Evolutionary conservation across 1,140 invertebrate species (phyloP), one percentile per base, ranked within the genome.

Genomic region (Drusus annulatus): DNA sequence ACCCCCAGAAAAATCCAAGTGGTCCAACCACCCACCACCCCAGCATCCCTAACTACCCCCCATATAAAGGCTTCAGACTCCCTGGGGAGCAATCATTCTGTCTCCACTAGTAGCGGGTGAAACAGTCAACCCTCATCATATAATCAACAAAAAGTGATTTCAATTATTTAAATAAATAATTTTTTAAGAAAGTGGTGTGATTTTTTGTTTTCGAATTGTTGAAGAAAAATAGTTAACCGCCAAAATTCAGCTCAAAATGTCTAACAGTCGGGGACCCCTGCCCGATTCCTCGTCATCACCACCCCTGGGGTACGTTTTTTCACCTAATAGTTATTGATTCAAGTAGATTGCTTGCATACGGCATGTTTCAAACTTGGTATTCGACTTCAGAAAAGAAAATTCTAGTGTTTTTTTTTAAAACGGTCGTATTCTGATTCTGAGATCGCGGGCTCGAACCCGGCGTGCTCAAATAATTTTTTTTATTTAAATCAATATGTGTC

Each of bases 201-300:
- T n/a, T n/a, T n/a, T n/a, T n/a, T n/a, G n/a, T n/a, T n/a, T n/a
- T n/a, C n/a, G n/a, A n/a, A n/a, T n/a, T 4, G 1, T 4, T 36
- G 4, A 4, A 36, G 21, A 63, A 63, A 31, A 23, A 23, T 28
- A 63, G 15, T 63, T 69, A 45, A 13, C 31, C 28, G 10, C 51
- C 77, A 78, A 78, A 71, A 78, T 78, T 78, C 77, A 79, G 56
- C 69, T 80, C 15, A 82, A 82, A 80, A 83, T 83, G 81, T 80
- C 81, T n/a, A 83, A 36, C 56, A 80, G 69, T 62, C 75, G 81
- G 21, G 79, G 81, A 19, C 81, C 81, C 2, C 52, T 83, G 50
- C 81, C 81, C n/a, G 81, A 83, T 62, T 83, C 81, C 2, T 83
- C 81, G 2, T 83, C 81, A 3, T 83, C 81, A 23, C 81, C 81